Evolutionary conservation across 2,888 invertebrate genomes (phyloP).

Genomic region (Lepidochrysops patricia): DNA sequence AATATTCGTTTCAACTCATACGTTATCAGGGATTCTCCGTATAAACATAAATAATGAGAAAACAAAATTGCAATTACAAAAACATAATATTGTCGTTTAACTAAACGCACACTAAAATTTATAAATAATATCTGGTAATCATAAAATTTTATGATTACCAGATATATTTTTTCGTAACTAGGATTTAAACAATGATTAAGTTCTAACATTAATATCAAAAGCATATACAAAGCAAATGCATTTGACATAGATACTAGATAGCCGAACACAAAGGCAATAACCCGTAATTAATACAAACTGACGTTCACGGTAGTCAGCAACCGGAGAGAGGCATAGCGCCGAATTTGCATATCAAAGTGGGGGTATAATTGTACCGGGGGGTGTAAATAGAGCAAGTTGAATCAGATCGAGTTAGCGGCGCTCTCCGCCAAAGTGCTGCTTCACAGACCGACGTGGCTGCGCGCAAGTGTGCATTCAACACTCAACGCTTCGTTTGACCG

Average conservation of each 20-base stretch:
- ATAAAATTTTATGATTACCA: too few species aligned
- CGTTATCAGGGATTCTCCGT: too few species aligned
- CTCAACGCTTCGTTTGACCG: not conserved
- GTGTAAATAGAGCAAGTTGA: constrained; percentile 69
- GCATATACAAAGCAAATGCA: not conserved
- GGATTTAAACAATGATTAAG: too few species aligned
- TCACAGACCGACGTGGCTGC: constrained; percentile 27
- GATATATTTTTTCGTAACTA: too few species aligned
- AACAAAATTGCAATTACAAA: too few species aligned
- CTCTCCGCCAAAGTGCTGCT: constrained; percentile 43
- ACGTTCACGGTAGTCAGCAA: constrained; percentile 37
- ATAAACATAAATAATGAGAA: too few species aligned
- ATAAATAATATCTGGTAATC: too few species aligned
- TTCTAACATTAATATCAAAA: too few species aligned
- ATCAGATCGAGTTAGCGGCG: constrained; percentile 65
- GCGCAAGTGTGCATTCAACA: constrained; percentile 3
- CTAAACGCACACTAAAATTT: too few species aligned
- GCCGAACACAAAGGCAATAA: constrained; percentile 14
- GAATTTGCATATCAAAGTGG: constrained; percentile 72
- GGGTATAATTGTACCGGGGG: constrained; percentile 65
- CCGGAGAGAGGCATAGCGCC: constrained; percentile 55
- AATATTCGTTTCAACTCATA: not conserved
- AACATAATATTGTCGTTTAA: too few species aligned
- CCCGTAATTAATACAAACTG: constrained; percentile 36
- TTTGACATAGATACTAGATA: not conserved